phyloP scores from a whole-genome alignment of 2,113 vertebrate genomes.

The Catharus bicknelli region DNA sequence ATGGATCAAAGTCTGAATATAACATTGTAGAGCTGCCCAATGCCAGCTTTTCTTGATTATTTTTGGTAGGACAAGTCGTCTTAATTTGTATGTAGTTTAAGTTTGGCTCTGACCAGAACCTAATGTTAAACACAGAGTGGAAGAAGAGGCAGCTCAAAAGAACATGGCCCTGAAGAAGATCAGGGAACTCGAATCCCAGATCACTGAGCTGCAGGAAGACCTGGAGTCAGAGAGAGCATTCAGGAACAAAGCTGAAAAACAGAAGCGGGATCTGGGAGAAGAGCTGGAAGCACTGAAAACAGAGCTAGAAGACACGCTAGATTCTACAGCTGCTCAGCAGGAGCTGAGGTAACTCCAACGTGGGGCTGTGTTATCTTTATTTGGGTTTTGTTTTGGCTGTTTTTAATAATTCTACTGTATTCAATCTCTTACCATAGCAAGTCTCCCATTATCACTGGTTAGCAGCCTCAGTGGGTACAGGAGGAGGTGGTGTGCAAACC shows the following conservation, averaged over 20 bases:
- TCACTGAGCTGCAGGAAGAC: slow-evolving; percentile 95
- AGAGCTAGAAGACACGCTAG: slow-evolving; percentile 93
- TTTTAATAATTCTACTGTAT: background rate
- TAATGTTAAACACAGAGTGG: slow-evolving; percentile 80
- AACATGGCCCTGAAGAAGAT: slow-evolving; percentile 96
- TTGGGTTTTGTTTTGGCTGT: background rate
- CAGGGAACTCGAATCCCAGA: slow-evolving; percentile 93
- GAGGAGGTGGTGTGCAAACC: background rate
- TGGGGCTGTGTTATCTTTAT: background rate
- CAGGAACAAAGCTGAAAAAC: slow-evolving; percentile 93
- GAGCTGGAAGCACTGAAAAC: slow-evolving; percentile 97
- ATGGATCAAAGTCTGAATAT: background rate
- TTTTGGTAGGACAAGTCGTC: background rate
- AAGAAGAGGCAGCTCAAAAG: slow-evolving; percentile 94
- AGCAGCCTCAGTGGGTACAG: background rate
- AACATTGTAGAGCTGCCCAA: background rate
- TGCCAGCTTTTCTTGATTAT: background rate
- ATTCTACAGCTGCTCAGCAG: slow-evolving; percentile 94
- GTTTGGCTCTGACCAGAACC: background rate
- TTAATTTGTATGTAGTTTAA: background rate
- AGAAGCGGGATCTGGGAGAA: slow-evolving; percentile 93
- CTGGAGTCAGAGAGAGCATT: slow-evolving; percentile 88
- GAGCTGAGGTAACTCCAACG: slow-evolving; percentile 87
- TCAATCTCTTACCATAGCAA: background rate
- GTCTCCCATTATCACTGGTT: background rate